These are phyloP conservation scores for Poecile atricapillus DNA, from an alignment of 2,113 vertebrate species.

Conservation along the genomic window DNA sequence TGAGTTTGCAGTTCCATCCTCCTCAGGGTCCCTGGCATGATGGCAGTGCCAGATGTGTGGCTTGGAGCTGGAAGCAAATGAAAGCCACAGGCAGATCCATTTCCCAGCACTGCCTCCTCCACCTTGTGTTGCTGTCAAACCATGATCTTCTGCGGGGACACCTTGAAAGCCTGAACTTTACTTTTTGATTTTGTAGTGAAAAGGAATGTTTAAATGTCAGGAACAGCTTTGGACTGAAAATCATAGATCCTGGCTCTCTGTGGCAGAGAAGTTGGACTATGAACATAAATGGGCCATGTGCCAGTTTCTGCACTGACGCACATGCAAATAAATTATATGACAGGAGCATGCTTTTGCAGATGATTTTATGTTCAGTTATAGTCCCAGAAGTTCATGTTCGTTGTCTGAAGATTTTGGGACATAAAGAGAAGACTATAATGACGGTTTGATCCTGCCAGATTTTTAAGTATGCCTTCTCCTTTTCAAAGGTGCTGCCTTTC, in stretches of 20 bases:
- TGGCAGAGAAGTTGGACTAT: background rate
- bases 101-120: accelerated
- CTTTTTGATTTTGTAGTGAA: background rate
- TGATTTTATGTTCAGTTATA: background rate
- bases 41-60: accelerated
- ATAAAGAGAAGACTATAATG: background rate
- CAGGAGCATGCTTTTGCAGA: background rate
- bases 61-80: background rate
- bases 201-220: background rate
- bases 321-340: background rate
- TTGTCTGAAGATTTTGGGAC: background rate
- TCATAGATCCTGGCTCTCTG: background rate
- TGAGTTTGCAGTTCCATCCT: background rate
- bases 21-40: background rate
- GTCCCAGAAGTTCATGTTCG: background rate
- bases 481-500: background rate
- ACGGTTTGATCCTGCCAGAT: background rate
- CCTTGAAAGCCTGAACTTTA: background rate
- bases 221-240: background rate
- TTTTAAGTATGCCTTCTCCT: background rate
- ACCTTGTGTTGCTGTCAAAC: background rate
- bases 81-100: background rate
- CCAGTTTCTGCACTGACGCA: background rate
- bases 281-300: background rate
- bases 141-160: accelerated